Evolutionary conservation across 2,888 invertebrate genomes (phyloP), one percentile per base, ranked within the genome.

Genomic region (Lasioglossum oenotherae): DNA sequence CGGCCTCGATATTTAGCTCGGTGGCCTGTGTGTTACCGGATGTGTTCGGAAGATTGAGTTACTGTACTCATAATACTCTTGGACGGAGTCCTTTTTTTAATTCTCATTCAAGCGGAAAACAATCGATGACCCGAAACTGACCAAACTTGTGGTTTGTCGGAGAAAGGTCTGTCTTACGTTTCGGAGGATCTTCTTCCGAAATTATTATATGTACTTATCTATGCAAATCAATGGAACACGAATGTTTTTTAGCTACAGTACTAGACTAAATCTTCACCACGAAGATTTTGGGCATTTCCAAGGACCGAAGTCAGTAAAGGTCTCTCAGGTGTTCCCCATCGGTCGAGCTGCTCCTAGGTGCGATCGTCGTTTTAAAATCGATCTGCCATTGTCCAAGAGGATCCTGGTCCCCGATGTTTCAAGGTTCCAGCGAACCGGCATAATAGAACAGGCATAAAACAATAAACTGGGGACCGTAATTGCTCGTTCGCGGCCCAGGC

Each of bases 21-120:
- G 74, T 88, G 64, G 80, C 76, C 79, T 81, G 82, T 83, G 35
- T 82, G 82, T 73, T 57, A 73, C 89, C 81, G 82, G 85, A 86
- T 83, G 88, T 80, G 87, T 88, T 82, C 81, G 87, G 87, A 90
- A 88, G 69, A 90, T 91, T 91, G 87, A 88, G 90, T 92, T 88
- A 87, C 89, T 88, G 77, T 79, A 75, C 76, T 78, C 85, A 86
- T 84, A 85, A 71, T 78, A 69, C 74, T 78, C 76, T 44, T n/a
- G 67, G 72, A 71, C 76, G 38, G 81, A 81, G 38, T 78, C 6
- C 67, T 67, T 67, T 75, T 53, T 81, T 74, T 23, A 72, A 81
- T 84, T 83, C 81, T 44, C 64, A 82, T 41, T 69, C 80, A 31
- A 14, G 41, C 35, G 31, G 27, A 49, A 27, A n/a, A 46, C 10